phyloP scores from a whole-genome alignment of 2,888 invertebrate species.

The Rapana venosa region DNA sequence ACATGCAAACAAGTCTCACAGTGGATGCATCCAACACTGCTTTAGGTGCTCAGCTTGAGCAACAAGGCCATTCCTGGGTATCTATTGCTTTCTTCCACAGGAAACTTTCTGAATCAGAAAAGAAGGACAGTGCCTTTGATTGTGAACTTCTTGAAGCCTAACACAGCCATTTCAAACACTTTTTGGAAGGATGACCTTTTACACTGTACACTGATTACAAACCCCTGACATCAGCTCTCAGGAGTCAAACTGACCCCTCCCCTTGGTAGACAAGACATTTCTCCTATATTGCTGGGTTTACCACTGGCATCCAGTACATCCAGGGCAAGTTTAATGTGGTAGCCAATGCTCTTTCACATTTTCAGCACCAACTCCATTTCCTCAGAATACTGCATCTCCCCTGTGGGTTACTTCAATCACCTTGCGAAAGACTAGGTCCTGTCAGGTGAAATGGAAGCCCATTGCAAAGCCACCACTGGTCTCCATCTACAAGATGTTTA shows the following conservation, averaged over 20 bases:
- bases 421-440: constrained; percentile 32
- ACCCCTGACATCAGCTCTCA: constrained; percentile 28
- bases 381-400: background rate
- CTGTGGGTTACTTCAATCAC: constrained; percentile 21
- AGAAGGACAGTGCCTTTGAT: constrained; percentile 30
- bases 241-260: constrained; percentile 27
- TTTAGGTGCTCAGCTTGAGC: constrained; percentile 34
- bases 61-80: constrained; percentile 8
- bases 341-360: constrained; percentile 32
- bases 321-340: constrained; percentile 35
- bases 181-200: constrained; percentile 16
- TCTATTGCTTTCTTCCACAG: constrained; percentile 36
- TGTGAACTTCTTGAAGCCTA: constrained; percentile 1
- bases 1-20: constrained; percentile 33
- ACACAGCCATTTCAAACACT: constrained; percentile 16
- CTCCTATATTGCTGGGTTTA: constrained; percentile 37
- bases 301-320: constrained; percentile 39
- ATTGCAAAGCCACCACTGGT: constrained; percentile 30
- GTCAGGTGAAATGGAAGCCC: constrained; percentile 35
- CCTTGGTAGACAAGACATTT: constrained; percentile 38
- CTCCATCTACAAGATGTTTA: constrained; percentile 28
- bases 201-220: constrained; percentile 37
- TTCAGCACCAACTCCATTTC: constrained; percentile 18
- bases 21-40: constrained; percentile 40
- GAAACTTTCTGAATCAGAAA: constrained; percentile 39